Evolutionary conservation across 2,113 vertebrate species (phyloP).

Genomic region (Cacatua alba): DNA sequence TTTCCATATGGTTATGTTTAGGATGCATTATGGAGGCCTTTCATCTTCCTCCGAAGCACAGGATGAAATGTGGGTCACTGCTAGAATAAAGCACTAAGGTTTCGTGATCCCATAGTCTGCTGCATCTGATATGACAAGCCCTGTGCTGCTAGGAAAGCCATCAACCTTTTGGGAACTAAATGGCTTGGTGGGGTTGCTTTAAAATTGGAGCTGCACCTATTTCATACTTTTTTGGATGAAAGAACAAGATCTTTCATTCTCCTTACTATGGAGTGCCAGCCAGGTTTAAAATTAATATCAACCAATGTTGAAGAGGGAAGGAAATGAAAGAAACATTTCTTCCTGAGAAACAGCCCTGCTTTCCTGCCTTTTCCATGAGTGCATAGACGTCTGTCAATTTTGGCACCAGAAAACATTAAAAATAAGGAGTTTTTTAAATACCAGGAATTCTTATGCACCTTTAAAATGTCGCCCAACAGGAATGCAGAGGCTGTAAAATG

Average conservation of each 20-base stretch:
- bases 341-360: constrained; percentile 28
- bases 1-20: constrained; percentile 54
- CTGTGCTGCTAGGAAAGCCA: background rate
- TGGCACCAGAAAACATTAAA: constrained; percentile 49
- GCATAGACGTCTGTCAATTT: constrained; percentile 34
- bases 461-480: constrained; percentile 9
- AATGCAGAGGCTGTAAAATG: constrained; percentile 3
- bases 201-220: constrained; percentile 12
- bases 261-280: background rate
- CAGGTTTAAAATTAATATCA: constrained; percentile 56
- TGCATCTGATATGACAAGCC: background rate
- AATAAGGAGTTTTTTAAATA: constrained; percentile 41
- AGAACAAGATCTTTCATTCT: constrained; percentile 31
- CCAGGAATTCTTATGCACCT: constrained; percentile 23
- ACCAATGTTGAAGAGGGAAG: background rate
- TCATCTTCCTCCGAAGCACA: constrained; percentile 31
- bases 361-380: constrained; percentile 44
- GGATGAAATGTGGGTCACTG: constrained; percentile 23
- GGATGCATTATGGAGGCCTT: constrained; percentile 36
- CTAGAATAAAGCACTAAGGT: background rate
- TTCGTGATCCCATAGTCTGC: background rate
- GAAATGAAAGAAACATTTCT: constrained; percentile 65
- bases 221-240: constrained; percentile 23
- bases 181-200: background rate
- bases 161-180: background rate